Conservation (phyloP, 2,113 vertebrate species). For the Ochotona princeps region DNA sequence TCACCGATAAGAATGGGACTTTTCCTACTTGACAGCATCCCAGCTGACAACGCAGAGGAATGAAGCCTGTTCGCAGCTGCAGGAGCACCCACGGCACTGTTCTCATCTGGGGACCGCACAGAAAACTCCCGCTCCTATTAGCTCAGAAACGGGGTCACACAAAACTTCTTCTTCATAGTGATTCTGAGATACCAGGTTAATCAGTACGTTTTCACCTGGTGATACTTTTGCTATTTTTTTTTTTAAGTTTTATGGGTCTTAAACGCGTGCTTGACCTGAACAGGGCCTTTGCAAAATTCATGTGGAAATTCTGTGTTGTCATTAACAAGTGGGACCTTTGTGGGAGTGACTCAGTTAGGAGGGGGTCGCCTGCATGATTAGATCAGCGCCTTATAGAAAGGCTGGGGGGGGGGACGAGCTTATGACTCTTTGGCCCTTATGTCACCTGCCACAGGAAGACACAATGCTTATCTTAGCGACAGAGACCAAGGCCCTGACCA, state of each 20-base stretch:
- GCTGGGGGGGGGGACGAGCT: not conserved
- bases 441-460: not conserved
- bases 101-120: not conserved
- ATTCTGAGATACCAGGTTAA: not conserved
- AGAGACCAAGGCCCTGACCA: not conserved
- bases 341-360: not conserved
- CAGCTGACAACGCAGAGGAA: too few species aligned
- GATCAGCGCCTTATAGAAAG: not conserved
- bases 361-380: not conserved
- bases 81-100: too few species aligned
- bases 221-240: not conserved
- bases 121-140: not conserved
- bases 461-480: not conserved
- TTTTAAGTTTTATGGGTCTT: not conserved
- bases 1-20: not conserved
- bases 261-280: not conserved
- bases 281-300: not conserved
- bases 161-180: not conserved
- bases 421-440: not conserved
- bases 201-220: constrained; percentile 5
- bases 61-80: too few species aligned
- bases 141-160: constrained; percentile 2
- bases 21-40: not conserved
- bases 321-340: not conserved
- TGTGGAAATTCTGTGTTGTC: not conserved